These are phyloP conservation scores for Dipodomys ordii DNA, from an alignment of 2,113 vertebrate species.

Conservation along the genomic window DNA sequence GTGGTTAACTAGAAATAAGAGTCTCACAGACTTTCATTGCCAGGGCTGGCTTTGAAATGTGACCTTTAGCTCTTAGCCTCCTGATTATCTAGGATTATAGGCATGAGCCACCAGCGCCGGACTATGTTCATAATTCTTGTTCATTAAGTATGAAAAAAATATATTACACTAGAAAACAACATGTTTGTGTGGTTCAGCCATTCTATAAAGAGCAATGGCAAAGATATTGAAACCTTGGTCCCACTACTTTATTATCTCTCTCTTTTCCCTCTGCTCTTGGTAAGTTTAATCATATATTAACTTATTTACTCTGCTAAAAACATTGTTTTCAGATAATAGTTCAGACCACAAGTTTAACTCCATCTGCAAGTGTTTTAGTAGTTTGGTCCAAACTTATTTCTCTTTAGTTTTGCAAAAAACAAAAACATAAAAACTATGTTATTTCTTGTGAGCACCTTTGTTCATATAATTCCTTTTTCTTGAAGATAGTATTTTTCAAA, in stretches of 20 bases:
- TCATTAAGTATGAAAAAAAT: slow-evolving; percentile 8
- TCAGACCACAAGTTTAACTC: slow-evolving; percentile 14
- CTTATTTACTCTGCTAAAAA: background rate
- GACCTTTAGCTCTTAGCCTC: too few relatives aligned
- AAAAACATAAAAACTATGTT: background rate
- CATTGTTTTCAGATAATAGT: slow-evolving; percentile 8
- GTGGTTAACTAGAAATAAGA: too few relatives aligned
- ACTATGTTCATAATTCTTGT: background rate
- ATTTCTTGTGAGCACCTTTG: slow-evolving; percentile 20
- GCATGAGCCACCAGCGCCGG: too few relatives aligned
- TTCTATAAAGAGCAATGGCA: background rate
- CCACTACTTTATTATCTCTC: background rate
- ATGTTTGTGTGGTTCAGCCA: background rate
- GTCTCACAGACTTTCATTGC: too few relatives aligned
- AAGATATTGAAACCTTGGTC: background rate
- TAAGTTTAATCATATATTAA: background rate
- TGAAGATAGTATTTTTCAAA: background rate
- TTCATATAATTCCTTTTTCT: background rate
- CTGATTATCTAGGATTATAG: too few relatives aligned
- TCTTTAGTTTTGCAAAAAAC: slow-evolving; percentile 40
- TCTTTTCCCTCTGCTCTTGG: slow-evolving; percentile 5
- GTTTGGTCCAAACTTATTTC: slow-evolving; percentile 12
- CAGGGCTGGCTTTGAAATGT: too few relatives aligned
- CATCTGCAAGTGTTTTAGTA: background rate
- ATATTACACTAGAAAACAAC: background rate